A percentile compares a stretch with the other conserved stretches of the same genome.
These are phyloP conservation scores for Zosterops pallidus DNA, from an alignment of 2,113 vertebrate genomes.

Conservation along the genomic window DNA sequence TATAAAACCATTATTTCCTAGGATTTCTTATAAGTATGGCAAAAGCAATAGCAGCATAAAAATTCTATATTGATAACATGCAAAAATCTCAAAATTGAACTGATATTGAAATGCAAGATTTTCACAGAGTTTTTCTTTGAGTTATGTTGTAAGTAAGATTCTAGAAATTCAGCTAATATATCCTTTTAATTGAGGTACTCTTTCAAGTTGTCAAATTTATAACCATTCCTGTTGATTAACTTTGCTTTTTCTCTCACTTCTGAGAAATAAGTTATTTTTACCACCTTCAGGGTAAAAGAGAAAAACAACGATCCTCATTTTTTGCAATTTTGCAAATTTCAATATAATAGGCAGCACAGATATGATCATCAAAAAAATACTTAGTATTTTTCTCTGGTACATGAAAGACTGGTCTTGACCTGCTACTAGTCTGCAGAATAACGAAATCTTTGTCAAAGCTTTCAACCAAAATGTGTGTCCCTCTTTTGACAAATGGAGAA, in stretches of 20 bases:
- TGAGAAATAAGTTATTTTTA: neutral
- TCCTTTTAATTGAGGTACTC: conserved; percentile 9
- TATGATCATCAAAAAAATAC: neutral
- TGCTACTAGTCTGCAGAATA: neutral
- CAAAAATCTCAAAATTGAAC: neutral
- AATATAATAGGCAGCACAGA: neutral
- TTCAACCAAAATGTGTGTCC: neutral
- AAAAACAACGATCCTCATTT: neutral
- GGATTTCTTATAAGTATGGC: neutral
- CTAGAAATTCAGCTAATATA: neutral
- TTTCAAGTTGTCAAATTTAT: conserved; percentile 31
- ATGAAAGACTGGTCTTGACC: neutral
- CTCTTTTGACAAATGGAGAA: neutral
- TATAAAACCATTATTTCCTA: neutral
- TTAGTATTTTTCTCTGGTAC: neutral
- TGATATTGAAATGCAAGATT: neutral
- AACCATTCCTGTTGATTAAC: neutral
- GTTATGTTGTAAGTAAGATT: neutral
- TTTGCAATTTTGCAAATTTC: neutral
- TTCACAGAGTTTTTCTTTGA: neutral
- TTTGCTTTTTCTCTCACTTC: neutral
- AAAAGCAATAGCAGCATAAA: neutral
- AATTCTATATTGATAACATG: neutral
- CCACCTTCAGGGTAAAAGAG: neutral
- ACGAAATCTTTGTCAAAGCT: neutral